Base-by-base conservation (phyloP, 2,888 invertebrate genomes). In the Cylindroiulus punctatus region DNA sequence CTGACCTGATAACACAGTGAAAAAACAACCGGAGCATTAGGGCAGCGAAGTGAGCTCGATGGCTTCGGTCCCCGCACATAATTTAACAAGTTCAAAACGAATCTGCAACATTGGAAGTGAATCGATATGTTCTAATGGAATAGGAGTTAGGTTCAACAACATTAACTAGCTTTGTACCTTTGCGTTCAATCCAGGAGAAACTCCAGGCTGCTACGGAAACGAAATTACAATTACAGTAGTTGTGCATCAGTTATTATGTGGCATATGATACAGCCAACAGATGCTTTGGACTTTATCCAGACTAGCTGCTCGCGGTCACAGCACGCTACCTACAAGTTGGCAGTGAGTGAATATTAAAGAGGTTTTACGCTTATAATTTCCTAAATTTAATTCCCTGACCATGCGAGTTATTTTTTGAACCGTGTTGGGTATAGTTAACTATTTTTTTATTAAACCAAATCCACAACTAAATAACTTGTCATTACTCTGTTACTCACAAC, bases 151-250 rank as follows among this genome's bases (percentile, higher is more conserved):
- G 26, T 10, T 65, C 65, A 26, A 65, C 26, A 65, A 65, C 65
- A 26, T 65, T 65, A 65, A 65, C 26, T 22, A 65, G 26, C 65
- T 65, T 65, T 65, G 65, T 65, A 65, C 65, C 65, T 26, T 65
- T 26, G 65, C 65, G n/a, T n/a, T 65, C 26, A 65, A 65, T 65
- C 65, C 26, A 5, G 4, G 65, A 26, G 12, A 65, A 65, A 65
- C n/a, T 65, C 65, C 8, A 26, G 65, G 26, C 10, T 26, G 65
- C 12, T 26, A 65, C 26, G 2, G 65, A 26, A 65, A 65, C 12
- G 26, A n/a, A 65, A 14, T 65, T 52, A 10, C n/a, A 19, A n/a
- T 52, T 0, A 7, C 5, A 36, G 36, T 36, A 36, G 2, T 36
- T 4, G 36, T 36, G 36, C 36, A 36, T 36, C 36, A 36, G 36